phyloP scores from a whole-genome alignment of 2,113 vertebrate genomes.

The Erinaceus europaeus region DNA sequence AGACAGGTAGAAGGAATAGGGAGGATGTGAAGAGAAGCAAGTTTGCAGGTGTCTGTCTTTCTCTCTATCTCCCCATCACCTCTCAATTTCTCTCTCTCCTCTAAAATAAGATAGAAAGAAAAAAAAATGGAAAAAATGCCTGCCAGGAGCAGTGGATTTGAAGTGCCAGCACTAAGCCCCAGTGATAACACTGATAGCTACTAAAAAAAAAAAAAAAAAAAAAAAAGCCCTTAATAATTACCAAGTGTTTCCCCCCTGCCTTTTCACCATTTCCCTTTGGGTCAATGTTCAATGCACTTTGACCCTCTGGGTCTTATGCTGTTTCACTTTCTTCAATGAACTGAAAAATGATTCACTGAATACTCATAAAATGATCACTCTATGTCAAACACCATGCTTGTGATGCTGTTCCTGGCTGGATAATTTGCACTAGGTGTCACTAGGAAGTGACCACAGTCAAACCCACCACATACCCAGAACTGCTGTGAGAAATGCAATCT shows the following conservation, averaged over 20 bases:
- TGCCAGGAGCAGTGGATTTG: too few relatives aligned
- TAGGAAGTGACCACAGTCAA: background rate
- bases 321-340: background rate
- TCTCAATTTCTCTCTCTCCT: too few relatives aligned
- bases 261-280: background rate
- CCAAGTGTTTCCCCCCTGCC: background rate
- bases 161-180: too few relatives aligned
- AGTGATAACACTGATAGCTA: too few relatives aligned
- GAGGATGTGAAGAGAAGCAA: too few relatives aligned
- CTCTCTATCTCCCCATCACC: too few relatives aligned
- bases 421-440: background rate
- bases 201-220: too few relatives aligned
- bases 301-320: background rate
- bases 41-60: rapidly evolving
- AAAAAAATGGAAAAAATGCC: too few relatives aligned
- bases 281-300: background rate
- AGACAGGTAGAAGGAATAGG: too few relatives aligned
- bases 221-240: background rate
- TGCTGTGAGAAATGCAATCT: background rate
- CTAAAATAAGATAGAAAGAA: too few relatives aligned
- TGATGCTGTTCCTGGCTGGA: background rate
- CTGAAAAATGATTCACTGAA: background rate
- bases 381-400: background rate
- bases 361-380: background rate
- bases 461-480: too few relatives aligned